These are phyloP conservation scores for Lycodopsis pacificus DNA, from an alignment of 2,797 vertebrate genomes.

Conservation along the genomic window DNA sequence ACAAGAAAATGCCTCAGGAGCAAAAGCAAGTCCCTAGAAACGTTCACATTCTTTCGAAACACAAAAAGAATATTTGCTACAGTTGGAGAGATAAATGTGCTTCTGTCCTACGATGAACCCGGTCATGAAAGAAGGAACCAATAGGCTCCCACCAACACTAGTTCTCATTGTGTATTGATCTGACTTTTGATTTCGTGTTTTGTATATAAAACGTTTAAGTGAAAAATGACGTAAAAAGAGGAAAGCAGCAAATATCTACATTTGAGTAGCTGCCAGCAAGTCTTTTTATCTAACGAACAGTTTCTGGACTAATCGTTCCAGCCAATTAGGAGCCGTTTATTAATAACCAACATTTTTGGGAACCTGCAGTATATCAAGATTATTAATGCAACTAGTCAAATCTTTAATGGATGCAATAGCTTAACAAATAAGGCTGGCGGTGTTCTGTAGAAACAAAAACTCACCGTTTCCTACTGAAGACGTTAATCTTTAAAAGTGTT, in stretches of 20 bases:
- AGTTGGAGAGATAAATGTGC: background rate
- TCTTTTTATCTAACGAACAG: background rate
- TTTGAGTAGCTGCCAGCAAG: background rate
- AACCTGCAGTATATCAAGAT: background rate
- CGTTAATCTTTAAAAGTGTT: background rate
- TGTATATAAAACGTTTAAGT: too few relatives aligned
- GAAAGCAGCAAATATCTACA: background rate
- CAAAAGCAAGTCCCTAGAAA: background rate
- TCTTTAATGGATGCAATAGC: background rate
- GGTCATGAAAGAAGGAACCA: background rate
- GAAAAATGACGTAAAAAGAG: background rate
- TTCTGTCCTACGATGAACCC: background rate
- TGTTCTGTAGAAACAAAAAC: background rate
- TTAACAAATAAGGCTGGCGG: background rate
- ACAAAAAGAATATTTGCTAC: background rate
- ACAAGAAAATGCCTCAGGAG: constrained; percentile 5
- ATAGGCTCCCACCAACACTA: background rate
- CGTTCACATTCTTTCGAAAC: constrained; percentile 13
- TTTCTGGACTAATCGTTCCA: background rate
- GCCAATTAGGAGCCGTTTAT: background rate
- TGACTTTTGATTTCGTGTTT: background rate
- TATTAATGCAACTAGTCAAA: background rate
- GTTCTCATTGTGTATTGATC: background rate
- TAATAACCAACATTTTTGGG: background rate
- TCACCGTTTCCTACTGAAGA: background rate